These are phyloP conservation scores for Pelobates fuscus DNA, from an alignment of 2,113 vertebrate species.

Conservation along the genomic window DNA sequence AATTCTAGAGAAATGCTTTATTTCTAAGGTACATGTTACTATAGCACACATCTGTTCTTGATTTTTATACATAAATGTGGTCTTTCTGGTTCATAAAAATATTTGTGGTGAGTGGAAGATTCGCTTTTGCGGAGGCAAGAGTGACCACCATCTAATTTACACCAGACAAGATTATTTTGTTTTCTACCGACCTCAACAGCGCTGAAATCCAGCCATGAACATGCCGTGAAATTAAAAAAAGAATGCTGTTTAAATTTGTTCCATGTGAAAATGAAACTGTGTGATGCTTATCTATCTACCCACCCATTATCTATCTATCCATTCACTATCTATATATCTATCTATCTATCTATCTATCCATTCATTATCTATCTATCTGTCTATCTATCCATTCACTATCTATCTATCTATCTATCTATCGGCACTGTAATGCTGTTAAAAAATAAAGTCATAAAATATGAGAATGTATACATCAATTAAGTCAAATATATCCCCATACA, in stretches of 20 bases:
- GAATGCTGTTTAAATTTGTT: neutral
- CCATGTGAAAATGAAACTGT: neutral
- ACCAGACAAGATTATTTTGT: neutral
- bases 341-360: no score
- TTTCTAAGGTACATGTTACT: neutral
- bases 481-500: no score
- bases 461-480: no score
- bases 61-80: constrained; percentile 26
- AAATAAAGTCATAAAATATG: no score
- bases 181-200: neutral
- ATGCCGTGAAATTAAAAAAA: neutral
- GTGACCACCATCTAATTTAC: constrained; percentile 13
- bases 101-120: constrained; percentile 1
- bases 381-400: no score
- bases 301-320: neutral
- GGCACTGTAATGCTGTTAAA: no score
- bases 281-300: neutral
- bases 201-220: neutral
- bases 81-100: constrained; percentile 17
- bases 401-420: no score
- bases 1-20: constrained; percentile 4
- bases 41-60: constrained; percentile 15
- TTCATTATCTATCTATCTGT: no score
- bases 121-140: neutral
- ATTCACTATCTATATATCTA: no score